A percentile compares a stretch with the other conserved stretches of the same genome.
Conservation (phyloP, 1,140 invertebrate species). For the Drosophila orena region DNA sequence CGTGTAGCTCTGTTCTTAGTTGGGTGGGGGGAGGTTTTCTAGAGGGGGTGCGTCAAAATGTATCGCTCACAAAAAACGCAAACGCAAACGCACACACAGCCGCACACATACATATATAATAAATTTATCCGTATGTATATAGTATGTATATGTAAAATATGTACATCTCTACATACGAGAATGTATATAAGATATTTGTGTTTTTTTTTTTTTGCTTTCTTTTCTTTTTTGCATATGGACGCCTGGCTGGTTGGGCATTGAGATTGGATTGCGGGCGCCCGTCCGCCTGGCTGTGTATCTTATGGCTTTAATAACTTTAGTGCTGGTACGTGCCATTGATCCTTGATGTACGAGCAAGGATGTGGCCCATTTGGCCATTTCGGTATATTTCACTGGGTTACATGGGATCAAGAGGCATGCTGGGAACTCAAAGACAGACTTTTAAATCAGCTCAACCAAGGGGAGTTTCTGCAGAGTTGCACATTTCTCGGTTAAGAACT, state of each 20-base stretch:
- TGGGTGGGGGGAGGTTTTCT: not conserved
- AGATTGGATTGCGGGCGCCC: slow-evolving; percentile 62
- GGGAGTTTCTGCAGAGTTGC: no score
- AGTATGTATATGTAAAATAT: slow-evolving; percentile 9
- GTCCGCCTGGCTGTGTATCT: slow-evolving; percentile 66
- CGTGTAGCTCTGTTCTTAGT: slow-evolving; percentile 29
- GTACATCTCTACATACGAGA: slow-evolving; percentile 18
- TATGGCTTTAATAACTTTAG: slow-evolving; percentile 81
- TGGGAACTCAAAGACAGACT: not conserved
- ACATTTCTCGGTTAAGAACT: no score
- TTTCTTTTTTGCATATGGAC: slow-evolving; percentile 70
- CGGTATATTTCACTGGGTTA: not conserved
- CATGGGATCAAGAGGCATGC: slow-evolving; percentile 2
- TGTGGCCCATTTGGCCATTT: slow-evolving; percentile 25
- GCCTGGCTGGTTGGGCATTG: slow-evolving; percentile 54
- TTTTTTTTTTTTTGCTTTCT: not conserved
- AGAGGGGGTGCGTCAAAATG: slow-evolving; percentile 65
- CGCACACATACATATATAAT: slow-evolving; percentile 9
- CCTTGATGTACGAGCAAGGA: slow-evolving; percentile 62
- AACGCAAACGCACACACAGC: slow-evolving; percentile 4
- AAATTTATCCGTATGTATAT: slow-evolving; percentile 9
- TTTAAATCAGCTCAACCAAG: not conserved
- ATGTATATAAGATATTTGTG: not conserved
- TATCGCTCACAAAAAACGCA: slow-evolving; percentile 36
- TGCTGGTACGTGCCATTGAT: slow-evolving; percentile 80